Conservation (phyloP, 2,797 vertebrate species). For the Protonibea diacanthus region DNA sequence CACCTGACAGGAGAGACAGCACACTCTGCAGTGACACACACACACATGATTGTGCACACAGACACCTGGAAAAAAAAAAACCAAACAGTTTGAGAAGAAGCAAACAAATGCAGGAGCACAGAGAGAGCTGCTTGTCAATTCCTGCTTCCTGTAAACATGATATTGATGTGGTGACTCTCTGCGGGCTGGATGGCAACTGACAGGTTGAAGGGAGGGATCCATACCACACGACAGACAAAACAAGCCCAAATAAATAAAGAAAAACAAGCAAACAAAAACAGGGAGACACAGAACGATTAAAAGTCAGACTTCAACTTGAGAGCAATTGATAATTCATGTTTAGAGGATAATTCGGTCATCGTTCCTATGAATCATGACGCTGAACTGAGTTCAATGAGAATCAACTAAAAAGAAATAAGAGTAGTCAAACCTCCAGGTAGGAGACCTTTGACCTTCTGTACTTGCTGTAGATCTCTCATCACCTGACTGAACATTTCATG, state of each 20-base stretch:
- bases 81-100: constrained; percentile 47
- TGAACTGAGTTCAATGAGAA: background rate
- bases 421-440: background rate
- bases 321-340: background rate
- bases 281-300: background rate
- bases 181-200: constrained; percentile 42
- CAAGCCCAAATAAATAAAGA: constrained; percentile 10
- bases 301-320: constrained; percentile 8
- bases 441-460: background rate
- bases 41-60: constrained; percentile 1
- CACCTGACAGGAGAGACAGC: constrained; percentile 58
- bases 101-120: constrained; percentile 55
- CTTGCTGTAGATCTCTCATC: background rate
- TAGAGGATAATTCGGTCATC: background rate
- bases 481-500: background rate
- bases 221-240: constrained; percentile 27
- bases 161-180: constrained; percentile 41
- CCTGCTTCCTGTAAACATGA: constrained; percentile 47
- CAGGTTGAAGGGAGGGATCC: constrained; percentile 29
- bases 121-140: constrained; percentile 40
- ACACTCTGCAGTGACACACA: constrained; percentile 28
- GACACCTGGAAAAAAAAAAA: constrained; percentile 23
- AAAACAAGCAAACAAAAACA: constrained; percentile 21
- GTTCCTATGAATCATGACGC: background rate
- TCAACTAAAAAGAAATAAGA: background rate